A percentile compares a stretch with the other conserved stretches of the same genome.
phyloP scores from a whole-genome alignment of 1,140 invertebrate genomes.

The Scaptomyza graminum region DNA sequence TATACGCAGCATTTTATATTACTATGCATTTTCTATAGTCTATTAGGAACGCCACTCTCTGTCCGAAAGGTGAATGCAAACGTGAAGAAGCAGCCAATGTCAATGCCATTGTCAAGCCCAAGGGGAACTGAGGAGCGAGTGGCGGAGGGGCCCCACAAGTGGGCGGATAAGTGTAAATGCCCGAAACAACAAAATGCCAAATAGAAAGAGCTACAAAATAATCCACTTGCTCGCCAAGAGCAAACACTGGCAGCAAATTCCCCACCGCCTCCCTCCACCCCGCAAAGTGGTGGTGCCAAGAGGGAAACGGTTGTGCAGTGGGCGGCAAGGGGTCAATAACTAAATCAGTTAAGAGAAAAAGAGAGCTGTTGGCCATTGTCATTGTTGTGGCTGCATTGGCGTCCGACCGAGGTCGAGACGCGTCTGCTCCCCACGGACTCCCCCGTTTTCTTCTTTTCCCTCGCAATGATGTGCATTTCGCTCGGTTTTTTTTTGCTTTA shows the following conservation, averaged over 20 bases:
- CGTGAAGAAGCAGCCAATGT: constrained; percentile 48
- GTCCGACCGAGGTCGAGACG: constrained; percentile 35
- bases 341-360: constrained; percentile 68
- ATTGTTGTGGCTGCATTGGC: constrained; percentile 34
- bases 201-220: constrained; percentile 63
- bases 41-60: background rate
- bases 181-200: constrained; percentile 45
- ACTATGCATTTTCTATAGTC: background rate
- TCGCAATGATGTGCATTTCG: constrained; percentile 51
- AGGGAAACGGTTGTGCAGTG: background rate
- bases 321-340: constrained; percentile 33
- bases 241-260: background rate
- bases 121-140: background rate
- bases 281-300: background rate
- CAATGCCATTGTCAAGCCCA: constrained; percentile 53
- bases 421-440: background rate
- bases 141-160: constrained; percentile 7
- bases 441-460: constrained; percentile 3
- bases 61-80: constrained; percentile 7
- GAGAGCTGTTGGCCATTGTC: constrained; percentile 61
- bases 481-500: constrained; percentile 11
- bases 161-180: constrained; percentile 25
- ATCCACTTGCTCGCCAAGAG: constrained; percentile 50
- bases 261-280: background rate
- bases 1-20: background rate